Base-by-base conservation (phyloP, 1,140 invertebrate species). In the Anoplophora glabripennis region DNA sequence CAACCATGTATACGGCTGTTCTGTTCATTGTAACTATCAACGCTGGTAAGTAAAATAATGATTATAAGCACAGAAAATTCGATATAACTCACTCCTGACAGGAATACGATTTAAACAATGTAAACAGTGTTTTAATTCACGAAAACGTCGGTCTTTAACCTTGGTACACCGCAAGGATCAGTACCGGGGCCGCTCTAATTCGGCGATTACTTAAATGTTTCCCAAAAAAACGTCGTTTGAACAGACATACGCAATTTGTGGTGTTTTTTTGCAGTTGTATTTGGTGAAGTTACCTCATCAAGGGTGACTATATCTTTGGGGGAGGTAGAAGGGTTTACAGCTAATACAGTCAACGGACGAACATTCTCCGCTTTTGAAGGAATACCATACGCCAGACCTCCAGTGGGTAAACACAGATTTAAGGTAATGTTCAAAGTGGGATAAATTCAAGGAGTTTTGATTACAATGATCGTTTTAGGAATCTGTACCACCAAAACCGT, bases 331-430 rank as follows among this genome's bases (percentile, higher is more conserved):
- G 67, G 67, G 21, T 46, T 44, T 48, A 34, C 57, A 9, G 59
- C 51, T 21, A 14, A 59, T 14, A 62, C 54, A 44, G 47, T 67
- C 8, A 62, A 64, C 10, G 52, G 59, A 15, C 57, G 59, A 18
- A 53, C 45, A 15, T 67, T 60, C 52, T 62, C 38, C 18, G 55
- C 59, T 10, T 70, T 68, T 53, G 59, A 60, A 53, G 67, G 65
- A 33, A 49, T 72, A 9, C 68, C 70, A 7, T 72, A 65, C 56
- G 68, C 68, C 0, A 63, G 59, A 59, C 68, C 70, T 9, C 70
- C 70, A 41, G 11, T 17, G 5, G 38, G 9, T 8, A 41, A 41
- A 41, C 15, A 40, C 4, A 53, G 68, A 53, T 71, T 68, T 42
- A 54, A 63, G 52, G 68, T 68, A 63, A 38, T 48, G 15, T 47